phyloP scores from a whole-genome alignment of 2,113 vertebrate genomes.

The Nettapus auritus region DNA sequence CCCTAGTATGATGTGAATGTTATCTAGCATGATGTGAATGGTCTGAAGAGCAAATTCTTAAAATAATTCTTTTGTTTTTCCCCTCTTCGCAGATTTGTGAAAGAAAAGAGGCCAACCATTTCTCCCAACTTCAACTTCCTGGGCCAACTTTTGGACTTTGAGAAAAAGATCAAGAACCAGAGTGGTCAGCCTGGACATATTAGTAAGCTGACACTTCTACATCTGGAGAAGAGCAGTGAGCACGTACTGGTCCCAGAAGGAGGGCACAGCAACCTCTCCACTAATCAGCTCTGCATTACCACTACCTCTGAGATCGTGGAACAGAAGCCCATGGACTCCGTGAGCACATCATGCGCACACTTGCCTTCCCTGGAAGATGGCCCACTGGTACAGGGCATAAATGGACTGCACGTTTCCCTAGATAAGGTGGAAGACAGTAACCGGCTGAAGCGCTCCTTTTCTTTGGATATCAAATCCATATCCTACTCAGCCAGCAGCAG shows the following conservation, averaged over 20 bases:
- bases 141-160: constrained; percentile 91
- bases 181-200: constrained; percentile 44
- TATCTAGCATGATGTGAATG: neutral
- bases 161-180: constrained; percentile 90
- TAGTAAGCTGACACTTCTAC: constrained; percentile 77
- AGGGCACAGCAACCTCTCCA: neutral
- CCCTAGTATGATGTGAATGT: neutral
- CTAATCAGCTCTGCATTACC: constrained; percentile 20
- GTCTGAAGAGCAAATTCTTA: neutral
- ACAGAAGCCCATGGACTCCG: constrained; percentile 30
- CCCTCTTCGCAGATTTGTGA: constrained; percentile 77
- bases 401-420: constrained; percentile 79
- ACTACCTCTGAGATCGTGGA: constrained; percentile 62
- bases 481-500: constrained; percentile 68
- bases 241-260: constrained; percentile 7
- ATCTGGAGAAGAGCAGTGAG: constrained; percentile 71
- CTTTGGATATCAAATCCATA: constrained; percentile 89
- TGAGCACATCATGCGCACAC: neutral
- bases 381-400: constrained; percentile 81
- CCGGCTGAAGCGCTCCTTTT: constrained; percentile 92
- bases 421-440: constrained; percentile 85
- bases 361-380: constrained; percentile 63
- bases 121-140: constrained; percentile 88
- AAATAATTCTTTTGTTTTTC: neutral
- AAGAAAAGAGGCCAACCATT: constrained; percentile 86